phyloP scores from a whole-genome alignment of 2,113 vertebrate species.

The Rallus limicola region DNA sequence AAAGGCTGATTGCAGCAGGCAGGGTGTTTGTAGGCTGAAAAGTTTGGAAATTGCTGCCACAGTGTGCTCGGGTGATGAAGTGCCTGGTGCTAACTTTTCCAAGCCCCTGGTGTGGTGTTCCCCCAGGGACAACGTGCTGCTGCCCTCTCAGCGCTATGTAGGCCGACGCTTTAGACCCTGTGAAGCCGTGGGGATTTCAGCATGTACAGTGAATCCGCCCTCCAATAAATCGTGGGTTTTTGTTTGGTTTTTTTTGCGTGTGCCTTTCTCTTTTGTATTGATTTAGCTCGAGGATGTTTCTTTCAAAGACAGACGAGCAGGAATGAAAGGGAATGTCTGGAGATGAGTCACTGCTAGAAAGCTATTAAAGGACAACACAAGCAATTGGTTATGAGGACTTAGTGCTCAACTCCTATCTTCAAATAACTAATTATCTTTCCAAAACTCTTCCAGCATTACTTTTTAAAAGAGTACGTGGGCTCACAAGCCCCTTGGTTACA shows the following conservation, averaged over 20 bases:
- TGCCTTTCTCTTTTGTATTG: neutral
- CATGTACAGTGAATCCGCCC: accelerated
- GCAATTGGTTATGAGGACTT: neutral
- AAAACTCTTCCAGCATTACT: neutral
- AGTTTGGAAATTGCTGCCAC: neutral
- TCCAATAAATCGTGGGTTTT: neutral
- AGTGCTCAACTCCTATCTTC: neutral
- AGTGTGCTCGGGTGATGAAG: neutral
- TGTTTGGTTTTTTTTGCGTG: accelerated
- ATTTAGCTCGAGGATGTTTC: neutral
- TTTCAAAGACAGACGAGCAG: neutral
- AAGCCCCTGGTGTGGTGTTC: accelerated
- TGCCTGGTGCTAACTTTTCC: accelerated
- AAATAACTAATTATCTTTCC: neutral
- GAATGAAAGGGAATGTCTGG: neutral
- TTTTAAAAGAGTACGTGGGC: neutral
- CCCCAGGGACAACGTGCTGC: accelerated
- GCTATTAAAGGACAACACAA: neutral
- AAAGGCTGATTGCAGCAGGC: neutral
- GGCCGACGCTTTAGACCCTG: accelerated
- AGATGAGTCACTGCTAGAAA: neutral
- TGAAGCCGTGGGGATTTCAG: neutral
- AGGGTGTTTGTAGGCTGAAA: neutral
- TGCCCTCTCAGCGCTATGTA: neutral
- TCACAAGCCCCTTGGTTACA: neutral